Evolutionary conservation across 2,797 vertebrate genomes (phyloP), one percentile per base, ranked within the genome.

Genomic region (Falco novaeseelandiae): DNA sequence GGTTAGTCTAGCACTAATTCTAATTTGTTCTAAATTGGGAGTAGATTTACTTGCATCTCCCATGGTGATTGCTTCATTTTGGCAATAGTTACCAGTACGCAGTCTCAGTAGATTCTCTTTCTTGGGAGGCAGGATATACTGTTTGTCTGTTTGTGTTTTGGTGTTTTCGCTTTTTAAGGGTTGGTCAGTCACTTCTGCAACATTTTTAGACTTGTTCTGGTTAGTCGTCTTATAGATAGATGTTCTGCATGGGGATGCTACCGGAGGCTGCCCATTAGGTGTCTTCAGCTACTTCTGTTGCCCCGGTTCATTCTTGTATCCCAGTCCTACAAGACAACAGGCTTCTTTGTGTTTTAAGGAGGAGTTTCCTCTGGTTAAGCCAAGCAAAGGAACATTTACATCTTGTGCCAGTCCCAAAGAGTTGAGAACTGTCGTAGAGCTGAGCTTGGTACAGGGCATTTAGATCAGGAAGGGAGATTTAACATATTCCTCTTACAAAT

Each of bases 1-100:
- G 36, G 95, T 94, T 92, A 87, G 96, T 95, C 93, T 91, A 92
- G 74, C 87, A 80, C 92, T 96, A 96, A 95, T 92, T 96, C 90
- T 87, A 19, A 59, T 94, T 97, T 96, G 61, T 94, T 93, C 92
- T 96, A 93, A 92, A 89, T 57, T 70, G 40, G 94, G 87, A 89
- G 26, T 87, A 95, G 95, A 89, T 94, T 87, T 95, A 51, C 61
- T 84, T 87, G 29, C 3, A 42, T 23, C 18, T 95, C 65, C 69
- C 30, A 15, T 71, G 36, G 59, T 27, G 74, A 65, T 71, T 73
- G 52, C 73, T 89, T 92, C 14, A 6, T 95, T 95, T 83, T 91
- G 52, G 57, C 57, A 16, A 36, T 71, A 77, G 83, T 83, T 84
- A n/a, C 0, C 42, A 57, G 67, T 71, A 36, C 59, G 70, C 12